A percentile compares a stretch with the other conserved stretches of the same genome.
phyloP scores from a whole-genome alignment of 2,888 invertebrate genomes.

The Cantharis flavilabris region DNA sequence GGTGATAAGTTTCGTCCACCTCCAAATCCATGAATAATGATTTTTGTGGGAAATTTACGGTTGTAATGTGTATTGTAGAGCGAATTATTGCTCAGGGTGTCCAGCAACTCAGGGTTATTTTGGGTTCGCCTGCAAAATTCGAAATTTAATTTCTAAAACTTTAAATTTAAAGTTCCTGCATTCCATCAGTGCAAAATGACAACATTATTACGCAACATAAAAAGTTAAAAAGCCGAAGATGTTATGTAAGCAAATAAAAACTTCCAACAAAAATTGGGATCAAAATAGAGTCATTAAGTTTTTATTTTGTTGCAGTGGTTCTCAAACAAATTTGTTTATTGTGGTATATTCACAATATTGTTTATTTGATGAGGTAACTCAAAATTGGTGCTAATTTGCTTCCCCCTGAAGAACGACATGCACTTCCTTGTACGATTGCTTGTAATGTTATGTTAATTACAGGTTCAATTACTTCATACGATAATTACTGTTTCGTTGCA shows the following conservation, averaged over 20 bases:
- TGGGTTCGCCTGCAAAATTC: slow-evolving; percentile 67
- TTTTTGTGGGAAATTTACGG: slow-evolving; percentile 77
- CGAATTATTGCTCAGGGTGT: slow-evolving; percentile 72
- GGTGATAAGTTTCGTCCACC: slow-evolving; percentile 82
- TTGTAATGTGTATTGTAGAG: slow-evolving; percentile 78
- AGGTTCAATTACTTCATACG: not conserved
- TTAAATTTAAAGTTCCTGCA: not conserved
- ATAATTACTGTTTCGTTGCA: not conserved
- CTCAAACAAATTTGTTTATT: not conserved
- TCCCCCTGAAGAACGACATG: not conserved
- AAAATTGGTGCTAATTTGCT: not conserved
- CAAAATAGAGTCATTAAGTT: not conserved
- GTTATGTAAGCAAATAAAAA: not conserved
- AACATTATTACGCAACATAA: not conserved
- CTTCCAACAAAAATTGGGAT: not conserved
- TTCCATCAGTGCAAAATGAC: not conserved
- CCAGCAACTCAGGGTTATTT: slow-evolving; percentile 71
- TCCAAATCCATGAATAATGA: slow-evolving; percentile 90
- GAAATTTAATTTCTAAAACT: not conserved
- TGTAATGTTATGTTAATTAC: not conserved
- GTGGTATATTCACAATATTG: no score
- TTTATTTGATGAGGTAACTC: not conserved
- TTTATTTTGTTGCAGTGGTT: not conserved
- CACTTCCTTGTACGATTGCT: not conserved
- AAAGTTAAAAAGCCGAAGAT: not conserved